Conservation (phyloP, 2,113 vertebrate species). For the Ellobius talpinus region DNA sequence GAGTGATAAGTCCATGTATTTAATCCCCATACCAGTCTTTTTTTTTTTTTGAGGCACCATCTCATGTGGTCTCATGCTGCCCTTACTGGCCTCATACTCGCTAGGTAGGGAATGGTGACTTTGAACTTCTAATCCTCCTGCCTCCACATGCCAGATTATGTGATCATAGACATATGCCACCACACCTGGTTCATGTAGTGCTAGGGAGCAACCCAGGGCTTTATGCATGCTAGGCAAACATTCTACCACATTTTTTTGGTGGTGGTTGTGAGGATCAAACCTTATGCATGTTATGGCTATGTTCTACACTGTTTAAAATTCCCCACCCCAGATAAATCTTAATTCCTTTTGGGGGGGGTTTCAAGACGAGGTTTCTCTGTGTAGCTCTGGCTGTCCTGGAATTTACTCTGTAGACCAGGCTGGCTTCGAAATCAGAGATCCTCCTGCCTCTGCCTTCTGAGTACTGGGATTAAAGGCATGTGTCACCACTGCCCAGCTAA, state of each 20-base stretch:
- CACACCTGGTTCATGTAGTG: not conserved
- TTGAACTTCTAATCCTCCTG: not conserved
- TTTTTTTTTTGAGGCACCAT: not conserved
- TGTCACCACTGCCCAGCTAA: not conserved
- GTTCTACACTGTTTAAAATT: not conserved
- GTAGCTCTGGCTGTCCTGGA: not conserved
- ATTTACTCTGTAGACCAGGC: not conserved
- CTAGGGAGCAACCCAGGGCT: not conserved
- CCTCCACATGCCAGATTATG: not conserved
- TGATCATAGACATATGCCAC: no score
- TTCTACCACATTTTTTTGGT: not conserved
- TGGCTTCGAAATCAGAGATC: not conserved
- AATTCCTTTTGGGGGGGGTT: not conserved
- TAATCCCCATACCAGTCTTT: not conserved
- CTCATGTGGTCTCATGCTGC: not conserved
- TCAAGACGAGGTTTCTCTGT: not conserved
- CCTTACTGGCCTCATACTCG: not conserved
- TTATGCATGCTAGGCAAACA: not conserved
- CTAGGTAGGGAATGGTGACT: no score
- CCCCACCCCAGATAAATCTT: constrained; percentile 3
- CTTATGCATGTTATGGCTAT: not conserved
- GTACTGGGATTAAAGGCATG: not conserved
- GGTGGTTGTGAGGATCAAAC: not conserved
- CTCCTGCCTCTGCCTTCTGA: not conserved
- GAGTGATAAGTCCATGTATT: not conserved